A percentile compares a stretch with the other conserved stretches of the same genome.
Conservation (phyloP, 2,888 invertebrate genomes). For the Ferdinandea cuprea region DNA sequence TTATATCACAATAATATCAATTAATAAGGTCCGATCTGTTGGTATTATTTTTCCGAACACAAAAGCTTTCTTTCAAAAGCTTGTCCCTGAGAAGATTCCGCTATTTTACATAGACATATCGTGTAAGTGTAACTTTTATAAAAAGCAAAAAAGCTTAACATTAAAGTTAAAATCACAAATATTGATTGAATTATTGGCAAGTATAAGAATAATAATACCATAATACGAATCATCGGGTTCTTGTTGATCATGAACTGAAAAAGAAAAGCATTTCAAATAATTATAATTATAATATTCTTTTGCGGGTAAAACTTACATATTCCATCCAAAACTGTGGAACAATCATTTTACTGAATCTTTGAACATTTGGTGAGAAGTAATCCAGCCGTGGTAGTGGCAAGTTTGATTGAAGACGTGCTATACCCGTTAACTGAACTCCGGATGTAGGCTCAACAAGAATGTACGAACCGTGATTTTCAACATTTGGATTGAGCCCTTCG, state of each 20-base stretch:
- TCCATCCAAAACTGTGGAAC: slow-evolving; percentile 88
- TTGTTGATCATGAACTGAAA: slow-evolving; percentile 55
- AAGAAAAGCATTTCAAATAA: background rate
- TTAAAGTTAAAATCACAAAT: slow-evolving; percentile 1
- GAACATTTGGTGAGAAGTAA: slow-evolving; percentile 76
- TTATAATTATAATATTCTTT: background rate
- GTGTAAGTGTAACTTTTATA: slow-evolving; percentile 14
- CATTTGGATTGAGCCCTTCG: slow-evolving; percentile 86
- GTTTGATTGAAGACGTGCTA: slow-evolving; percentile 60
- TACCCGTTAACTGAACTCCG: slow-evolving; percentile 84
- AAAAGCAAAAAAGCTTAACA: slow-evolving; percentile 26
- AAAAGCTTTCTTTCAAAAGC: slow-evolving; percentile 15
- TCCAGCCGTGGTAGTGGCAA: slow-evolving; percentile 76
- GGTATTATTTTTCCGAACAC: background rate
- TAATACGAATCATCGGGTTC: slow-evolving; percentile 18
- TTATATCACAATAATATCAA: background rate
- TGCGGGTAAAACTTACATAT: slow-evolving; percentile 86
- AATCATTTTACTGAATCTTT: slow-evolving; percentile 84
- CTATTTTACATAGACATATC: background rate
- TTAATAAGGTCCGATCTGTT: background rate
- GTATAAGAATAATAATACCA: slow-evolving; percentile 16
- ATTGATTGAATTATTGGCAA: slow-evolving; percentile 42
- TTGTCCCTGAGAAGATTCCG: background rate
- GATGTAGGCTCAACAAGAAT: slow-evolving; percentile 88
- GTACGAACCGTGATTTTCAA: slow-evolving; percentile 86